Percentiles rank a stretch among this genome's conserved stretches.
Conservation (phyloP, 2,888 invertebrate genomes). For the Drosophila villosipedis region DNA sequence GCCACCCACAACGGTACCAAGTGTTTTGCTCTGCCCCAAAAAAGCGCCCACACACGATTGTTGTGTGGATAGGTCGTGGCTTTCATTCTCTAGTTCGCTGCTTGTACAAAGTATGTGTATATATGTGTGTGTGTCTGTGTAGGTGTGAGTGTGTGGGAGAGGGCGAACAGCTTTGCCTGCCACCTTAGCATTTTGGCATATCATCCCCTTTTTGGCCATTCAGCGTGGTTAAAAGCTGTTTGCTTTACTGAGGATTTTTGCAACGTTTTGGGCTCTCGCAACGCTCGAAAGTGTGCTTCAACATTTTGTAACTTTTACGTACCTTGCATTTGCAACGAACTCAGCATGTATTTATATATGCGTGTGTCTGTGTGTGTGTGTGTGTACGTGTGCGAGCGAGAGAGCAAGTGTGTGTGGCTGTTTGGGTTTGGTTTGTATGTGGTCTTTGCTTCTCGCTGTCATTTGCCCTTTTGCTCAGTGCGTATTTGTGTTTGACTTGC, state of each 20-base stretch:
- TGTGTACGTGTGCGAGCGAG: not conserved
- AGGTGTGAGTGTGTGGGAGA: not conserved
- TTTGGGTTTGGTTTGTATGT: conserved; percentile 18
- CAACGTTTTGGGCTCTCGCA: conserved; percentile 57
- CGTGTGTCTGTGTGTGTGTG: conserved; percentile 12
- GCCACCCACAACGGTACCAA: conserved; percentile 33
- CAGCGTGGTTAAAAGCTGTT: conserved; percentile 67
- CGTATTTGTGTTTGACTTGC: conserved; percentile 45
- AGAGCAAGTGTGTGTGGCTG: conserved; percentile 6
- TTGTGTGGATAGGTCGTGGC: conserved; percentile 81
- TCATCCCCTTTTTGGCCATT: conserved; percentile 22
- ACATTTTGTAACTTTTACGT: conserved; percentile 59
- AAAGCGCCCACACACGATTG: conserved; percentile 70
- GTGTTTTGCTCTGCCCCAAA: conserved; percentile 53
- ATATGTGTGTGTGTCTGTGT: not conserved
- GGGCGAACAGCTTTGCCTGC: conserved; percentile 28
- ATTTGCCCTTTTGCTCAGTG: conserved; percentile 61
- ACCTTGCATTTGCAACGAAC: conserved; percentile 68
- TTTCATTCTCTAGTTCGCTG: conserved; percentile 59
- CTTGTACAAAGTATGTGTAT: conserved; percentile 17
- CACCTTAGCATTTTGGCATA: conserved; percentile 50
- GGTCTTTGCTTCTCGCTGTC: conserved; percentile 36
- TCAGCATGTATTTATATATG: conserved; percentile 20
- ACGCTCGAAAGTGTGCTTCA: conserved; percentile 55
- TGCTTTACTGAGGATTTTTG: conserved; percentile 75